Conservation (phyloP, 2,113 vertebrate genomes). For the Caranx ignobilis region DNA sequence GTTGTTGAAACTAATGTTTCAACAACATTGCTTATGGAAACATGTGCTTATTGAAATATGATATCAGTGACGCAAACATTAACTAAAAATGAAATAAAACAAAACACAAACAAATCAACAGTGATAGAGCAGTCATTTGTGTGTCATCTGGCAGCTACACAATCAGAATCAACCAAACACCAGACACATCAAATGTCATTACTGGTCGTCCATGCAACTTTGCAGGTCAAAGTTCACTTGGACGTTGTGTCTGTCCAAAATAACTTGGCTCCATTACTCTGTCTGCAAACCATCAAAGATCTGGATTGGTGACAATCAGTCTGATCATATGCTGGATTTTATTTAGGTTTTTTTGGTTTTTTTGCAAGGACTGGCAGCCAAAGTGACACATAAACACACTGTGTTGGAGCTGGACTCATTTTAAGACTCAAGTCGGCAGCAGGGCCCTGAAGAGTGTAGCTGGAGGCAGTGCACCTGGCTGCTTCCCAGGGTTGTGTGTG, state of each 20-base stretch:
- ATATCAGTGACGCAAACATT: no score
- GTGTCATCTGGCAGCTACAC: no score
- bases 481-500: slow-evolving; percentile 39
- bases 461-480: slow-evolving; percentile 66
- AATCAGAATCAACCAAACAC: no score
- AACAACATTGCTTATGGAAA: no score
- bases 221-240: not conserved
- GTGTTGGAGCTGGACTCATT: not conserved
- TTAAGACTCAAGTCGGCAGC: slow-evolving; percentile 12
- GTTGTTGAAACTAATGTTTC: no score
- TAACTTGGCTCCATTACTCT: not conserved
- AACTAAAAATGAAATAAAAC: no score
- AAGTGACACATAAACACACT: not conserved
- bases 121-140: no score
- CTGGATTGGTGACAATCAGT: not conserved
- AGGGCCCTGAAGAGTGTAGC: slow-evolving; percentile 4
- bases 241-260: not conserved
- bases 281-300: not conserved
- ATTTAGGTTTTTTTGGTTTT: not conserved
- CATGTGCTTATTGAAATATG: no score
- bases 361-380: not conserved
- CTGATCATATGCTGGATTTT: not conserved
- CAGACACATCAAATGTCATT: not conserved
- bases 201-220: not conserved
- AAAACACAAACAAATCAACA: no score